A percentile compares a stretch with the other conserved stretches of the same genome.
Conservation (phyloP, 92 coral and sea anemone species). For the Epizoanthus ramosus region DNA sequence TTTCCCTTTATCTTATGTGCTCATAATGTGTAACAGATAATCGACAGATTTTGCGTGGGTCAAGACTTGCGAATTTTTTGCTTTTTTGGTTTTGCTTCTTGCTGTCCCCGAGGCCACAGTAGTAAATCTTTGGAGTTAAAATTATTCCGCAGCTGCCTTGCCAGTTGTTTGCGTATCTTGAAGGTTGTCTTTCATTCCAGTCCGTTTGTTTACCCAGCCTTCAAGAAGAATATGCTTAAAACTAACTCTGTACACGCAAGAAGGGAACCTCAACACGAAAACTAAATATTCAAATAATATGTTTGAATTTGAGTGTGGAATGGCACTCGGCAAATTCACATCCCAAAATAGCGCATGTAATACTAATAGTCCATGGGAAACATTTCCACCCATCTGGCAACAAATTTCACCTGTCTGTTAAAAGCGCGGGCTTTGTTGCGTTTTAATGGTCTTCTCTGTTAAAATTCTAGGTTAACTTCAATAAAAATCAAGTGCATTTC, state of each 20-base stretch:
- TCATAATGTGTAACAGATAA: not conserved
- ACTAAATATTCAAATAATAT: conserved; percentile 27
- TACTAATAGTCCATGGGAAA: not conserved
- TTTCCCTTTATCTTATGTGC: conserved; percentile 19
- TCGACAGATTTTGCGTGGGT: not conserved
- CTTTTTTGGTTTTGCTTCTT: not conserved
- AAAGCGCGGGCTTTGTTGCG: conserved; percentile 17
- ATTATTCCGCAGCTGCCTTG: conserved; percentile 37
- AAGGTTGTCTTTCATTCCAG: conserved; percentile 57
- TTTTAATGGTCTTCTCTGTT: conserved; percentile 16
- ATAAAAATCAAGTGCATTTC: conserved; percentile 42
- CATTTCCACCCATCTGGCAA: conserved; percentile 22
- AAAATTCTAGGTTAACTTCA: conserved; percentile 19
- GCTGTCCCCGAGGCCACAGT: not conserved
- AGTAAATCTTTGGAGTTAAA: not conserved
- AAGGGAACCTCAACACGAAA: conserved; percentile 32
- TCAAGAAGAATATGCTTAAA: conserved; percentile 29
- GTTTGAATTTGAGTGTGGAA: conserved; percentile 16
- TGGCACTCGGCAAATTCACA: not conserved
- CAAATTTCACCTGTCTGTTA: conserved; percentile 32
- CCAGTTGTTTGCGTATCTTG: conserved; percentile 46
- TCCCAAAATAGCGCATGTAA: conserved; percentile 29
- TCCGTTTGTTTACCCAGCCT: conserved; percentile 56
- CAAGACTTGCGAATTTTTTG: not conserved
- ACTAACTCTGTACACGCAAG: conserved; percentile 32